phyloP scores from a whole-genome alignment of 1,140 invertebrate genomes.

The Neocloeon triangulifer region DNA sequence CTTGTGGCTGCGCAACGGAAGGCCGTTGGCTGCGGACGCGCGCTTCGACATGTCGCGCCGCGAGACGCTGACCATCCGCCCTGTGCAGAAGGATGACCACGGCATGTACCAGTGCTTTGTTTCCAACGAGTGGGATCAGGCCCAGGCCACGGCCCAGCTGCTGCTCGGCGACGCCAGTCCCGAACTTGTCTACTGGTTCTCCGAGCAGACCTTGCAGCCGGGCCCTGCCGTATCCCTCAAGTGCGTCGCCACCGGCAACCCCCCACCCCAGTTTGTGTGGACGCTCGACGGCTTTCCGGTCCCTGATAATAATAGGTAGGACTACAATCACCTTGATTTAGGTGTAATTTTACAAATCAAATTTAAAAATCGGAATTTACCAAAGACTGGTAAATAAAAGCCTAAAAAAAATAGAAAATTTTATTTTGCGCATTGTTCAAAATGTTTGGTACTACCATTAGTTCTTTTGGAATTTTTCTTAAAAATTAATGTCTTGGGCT shows the following conservation, averaged over 20 bases:
- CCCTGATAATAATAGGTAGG: constrained; percentile 34
- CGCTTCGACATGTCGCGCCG: constrained; percentile 3
- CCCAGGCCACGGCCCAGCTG: constrained; percentile 58
- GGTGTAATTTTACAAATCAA: no score
- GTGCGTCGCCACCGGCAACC: constrained; percentile 77
- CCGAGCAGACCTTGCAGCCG: constrained; percentile 69
- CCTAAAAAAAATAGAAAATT: no score
- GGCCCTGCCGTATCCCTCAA: constrained; percentile 71
- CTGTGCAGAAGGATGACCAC: constrained; percentile 49
- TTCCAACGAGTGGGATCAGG: constrained; percentile 63
- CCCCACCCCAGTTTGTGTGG: constrained; percentile 74
- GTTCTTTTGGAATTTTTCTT: no score
- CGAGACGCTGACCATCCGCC: constrained; percentile 31
- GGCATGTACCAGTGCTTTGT: constrained; percentile 83
- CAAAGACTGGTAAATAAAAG: no score
- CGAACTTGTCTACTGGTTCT: constrained; percentile 69
- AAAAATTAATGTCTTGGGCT: no score
- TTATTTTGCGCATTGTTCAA: no score
- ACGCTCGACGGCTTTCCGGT: constrained; percentile 67
- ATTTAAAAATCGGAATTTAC: no score
- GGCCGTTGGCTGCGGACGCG: constrained; percentile 31
- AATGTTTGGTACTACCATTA: no score
- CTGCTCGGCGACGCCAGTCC: constrained; percentile 64
- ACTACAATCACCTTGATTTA: background rate
- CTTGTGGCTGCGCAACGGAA: constrained; percentile 65